phyloP scores from a whole-genome alignment of 2,797 vertebrate species.

The Gastrophryne carolinensis region DNA sequence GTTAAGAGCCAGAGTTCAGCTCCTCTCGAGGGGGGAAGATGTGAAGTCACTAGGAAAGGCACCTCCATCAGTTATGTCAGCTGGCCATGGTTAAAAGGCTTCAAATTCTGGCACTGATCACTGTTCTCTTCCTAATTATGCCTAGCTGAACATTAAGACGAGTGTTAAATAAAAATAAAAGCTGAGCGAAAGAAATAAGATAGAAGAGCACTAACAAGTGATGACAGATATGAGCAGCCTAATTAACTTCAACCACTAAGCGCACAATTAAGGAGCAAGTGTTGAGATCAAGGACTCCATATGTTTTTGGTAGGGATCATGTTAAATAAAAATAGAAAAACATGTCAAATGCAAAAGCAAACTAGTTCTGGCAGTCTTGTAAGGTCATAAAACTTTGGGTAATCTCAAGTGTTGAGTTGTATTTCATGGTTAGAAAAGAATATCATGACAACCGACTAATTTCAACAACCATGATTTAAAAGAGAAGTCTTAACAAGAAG shows the following conservation, averaged over 20 bases:
- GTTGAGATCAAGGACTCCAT: background rate
- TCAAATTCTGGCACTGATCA: background rate
- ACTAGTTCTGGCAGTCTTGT: background rate
- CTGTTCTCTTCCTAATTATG: slow-evolving; percentile 12
- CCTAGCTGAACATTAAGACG: slow-evolving; percentile 12
- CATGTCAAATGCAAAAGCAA: background rate
- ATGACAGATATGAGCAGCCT: background rate
- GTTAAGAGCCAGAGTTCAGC: slow-evolving; percentile 9
- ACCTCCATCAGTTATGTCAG: background rate
- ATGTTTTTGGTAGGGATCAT: background rate
- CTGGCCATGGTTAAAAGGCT: slow-evolving; percentile 21
- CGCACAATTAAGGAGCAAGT: background rate
- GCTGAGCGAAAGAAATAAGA: background rate
- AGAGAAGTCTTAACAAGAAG: no score
- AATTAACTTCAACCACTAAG: background rate
- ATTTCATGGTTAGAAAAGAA: background rate
- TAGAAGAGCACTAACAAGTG: background rate
- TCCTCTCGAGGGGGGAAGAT: background rate
- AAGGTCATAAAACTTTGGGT: background rate
- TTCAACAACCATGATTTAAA: no score
- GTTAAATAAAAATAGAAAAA: background rate
- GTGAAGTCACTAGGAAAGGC: background rate
- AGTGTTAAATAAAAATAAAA: background rate
- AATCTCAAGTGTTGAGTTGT: background rate
- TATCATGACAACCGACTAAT: background rate